Percentiles rank a stretch among this genome's conserved stretches.
phyloP scores from a whole-genome alignment of 2,113 vertebrate genomes.

The Chionomys nivalis region DNA sequence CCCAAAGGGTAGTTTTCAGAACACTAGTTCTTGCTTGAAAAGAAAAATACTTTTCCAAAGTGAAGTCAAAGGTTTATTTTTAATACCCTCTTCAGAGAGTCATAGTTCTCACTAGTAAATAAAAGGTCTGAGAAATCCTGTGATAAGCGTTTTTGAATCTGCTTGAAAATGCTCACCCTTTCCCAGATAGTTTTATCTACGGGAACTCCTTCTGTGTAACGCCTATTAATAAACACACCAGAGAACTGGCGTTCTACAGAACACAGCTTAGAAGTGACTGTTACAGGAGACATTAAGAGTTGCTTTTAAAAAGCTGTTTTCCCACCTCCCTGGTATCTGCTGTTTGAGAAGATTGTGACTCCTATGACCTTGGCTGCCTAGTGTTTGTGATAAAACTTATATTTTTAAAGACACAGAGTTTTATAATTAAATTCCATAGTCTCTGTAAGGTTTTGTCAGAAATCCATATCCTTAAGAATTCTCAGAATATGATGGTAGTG shows the following conservation, averaged over 20 bases:
- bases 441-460: not conserved
- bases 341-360: not conserved
- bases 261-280: not conserved
- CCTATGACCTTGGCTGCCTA: not conserved
- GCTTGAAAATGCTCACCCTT: constrained; percentile 17
- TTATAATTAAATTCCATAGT: not conserved
- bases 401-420: not conserved
- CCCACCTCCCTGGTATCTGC: not conserved
- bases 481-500: not conserved
- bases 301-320: constrained; percentile 20
- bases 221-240: not conserved
- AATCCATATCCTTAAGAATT: not conserved
- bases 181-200: not conserved
- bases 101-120: not conserved
- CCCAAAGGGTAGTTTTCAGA: constrained; percentile 31
- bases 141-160: constrained; percentile 30
- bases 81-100: not conserved
- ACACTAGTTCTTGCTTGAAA: not conserved
- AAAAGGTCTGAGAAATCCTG: constrained; percentile 29
- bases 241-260: constrained; percentile 7
- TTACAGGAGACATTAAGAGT: not conserved
- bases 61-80: constrained; percentile 40
- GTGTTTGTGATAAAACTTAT: not conserved
- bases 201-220: not conserved
- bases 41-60: constrained; percentile 49